Evolutionary conservation across 2,797 vertebrate species (phyloP), one percentile per base, ranked within the genome.

Genomic region (Lagorchestes hirsutus): DNA sequence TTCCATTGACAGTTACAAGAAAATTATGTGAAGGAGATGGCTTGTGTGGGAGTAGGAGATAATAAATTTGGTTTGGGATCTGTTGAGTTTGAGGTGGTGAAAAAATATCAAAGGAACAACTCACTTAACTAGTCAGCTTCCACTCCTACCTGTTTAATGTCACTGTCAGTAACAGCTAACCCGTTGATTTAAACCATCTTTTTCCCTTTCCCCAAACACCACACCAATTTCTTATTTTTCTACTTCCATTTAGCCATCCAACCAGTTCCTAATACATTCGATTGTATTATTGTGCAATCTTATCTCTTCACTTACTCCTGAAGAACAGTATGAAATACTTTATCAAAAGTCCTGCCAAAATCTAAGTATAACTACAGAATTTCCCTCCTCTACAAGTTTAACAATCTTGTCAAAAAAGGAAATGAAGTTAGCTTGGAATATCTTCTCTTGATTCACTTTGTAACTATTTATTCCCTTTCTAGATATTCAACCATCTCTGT

Each of bases 11-110:
- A 95, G 22, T 54, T 27, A 56, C 50, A 94, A 87, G 95, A 92
- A 95, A 87, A 54, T 91, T 90, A n/a, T 95, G 22, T 92, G 6
- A 22, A 2, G n/a, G 67, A 93, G 5, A 31, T 92, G 67, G 40
- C 4, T 90, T 91, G 31, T 10, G 9, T 34, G n/a, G 29, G 50
- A 14, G 24, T 92, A 27, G 87, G 3, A 90, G 90, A 58, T 74
- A 93, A 54, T 95, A 28, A 74, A 94, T 92, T 93, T 22, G 10
- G 90, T 55, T 90, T 31, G 82, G 87, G 29, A 96, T 40, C 55
- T 29, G 90, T n/a, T 54, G 54, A 87, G n/a, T 93, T 94, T 90
- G 46, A 92, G 24, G 46, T 59, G 34, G 82, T 6, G 59, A 16
- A 40, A 92, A 91, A 55, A 34, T 90, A 55, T 55, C 11, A 4